These are phyloP conservation scores for Sebastes kiyomatsui DNA, from an alignment of 2,797 vertebrate genomes.

Conservation along the genomic window DNA sequence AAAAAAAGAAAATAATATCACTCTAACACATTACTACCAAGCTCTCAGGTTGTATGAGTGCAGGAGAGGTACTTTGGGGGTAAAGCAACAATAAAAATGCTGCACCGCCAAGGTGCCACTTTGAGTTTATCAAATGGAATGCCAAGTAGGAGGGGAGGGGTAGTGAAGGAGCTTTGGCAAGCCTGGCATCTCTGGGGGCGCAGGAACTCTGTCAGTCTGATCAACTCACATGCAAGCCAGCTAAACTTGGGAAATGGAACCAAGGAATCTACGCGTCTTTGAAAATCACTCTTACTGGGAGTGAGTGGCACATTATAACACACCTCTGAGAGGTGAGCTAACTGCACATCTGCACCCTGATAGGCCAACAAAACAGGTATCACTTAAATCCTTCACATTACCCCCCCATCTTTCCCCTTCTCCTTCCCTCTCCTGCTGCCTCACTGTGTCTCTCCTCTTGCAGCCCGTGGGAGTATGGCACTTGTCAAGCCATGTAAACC, in stretches of 20 bases:
- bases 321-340: background rate
- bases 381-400: slow-evolving; percentile 10
- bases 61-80: slow-evolving; percentile 6
- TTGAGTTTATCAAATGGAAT: slow-evolving; percentile 76
- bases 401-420: background rate
- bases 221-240: slow-evolving; percentile 74
- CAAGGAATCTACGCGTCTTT: slow-evolving; percentile 24
- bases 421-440: background rate
- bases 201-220: slow-evolving; percentile 82
- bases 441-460: background rate
- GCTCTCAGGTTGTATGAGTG: slow-evolving; percentile 6
- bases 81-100: slow-evolving; percentile 37
- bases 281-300: slow-evolving; percentile 6
- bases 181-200: slow-evolving; percentile 70
- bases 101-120: slow-evolving; percentile 75
- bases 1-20: background rate
- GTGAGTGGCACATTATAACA: slow-evolving; percentile 9
- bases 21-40: background rate
- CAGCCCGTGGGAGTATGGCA: slow-evolving; percentile 47
- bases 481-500: slow-evolving; percentile 66
- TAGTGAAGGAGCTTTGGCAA: slow-evolving; percentile 61
- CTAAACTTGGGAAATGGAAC: slow-evolving; percentile 40
- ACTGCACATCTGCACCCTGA: slow-evolving; percentile 7
- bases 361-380: slow-evolving; percentile 1
- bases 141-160: slow-evolving; percentile 73